A percentile compares a stretch with the other conserved stretches of the same genome.
Evolutionary conservation across 2,797 vertebrate species (phyloP).

Genomic region (Pelodytes ibericus): DNA sequence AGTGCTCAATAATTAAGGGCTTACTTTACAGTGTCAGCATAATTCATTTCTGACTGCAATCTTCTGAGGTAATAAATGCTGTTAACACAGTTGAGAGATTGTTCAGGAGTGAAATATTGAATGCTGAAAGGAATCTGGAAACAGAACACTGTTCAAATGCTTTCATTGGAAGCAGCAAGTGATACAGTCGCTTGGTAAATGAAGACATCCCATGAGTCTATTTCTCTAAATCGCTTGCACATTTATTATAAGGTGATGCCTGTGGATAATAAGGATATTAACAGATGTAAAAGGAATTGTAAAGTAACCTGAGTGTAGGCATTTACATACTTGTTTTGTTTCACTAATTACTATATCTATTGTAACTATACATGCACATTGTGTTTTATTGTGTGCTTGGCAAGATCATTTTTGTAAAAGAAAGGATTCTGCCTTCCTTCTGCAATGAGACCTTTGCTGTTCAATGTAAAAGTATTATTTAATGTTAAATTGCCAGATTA

Average conservation of each 20-base stretch:
- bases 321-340: neutral
- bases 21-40: conserved; percentile 32
- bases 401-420: no score
- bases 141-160: conserved; percentile 7
- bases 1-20: conserved; percentile 38
- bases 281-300: neutral
- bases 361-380: no score
- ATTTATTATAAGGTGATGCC: conserved; percentile 11
- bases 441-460: no score
- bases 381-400: no score
- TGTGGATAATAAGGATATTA: conserved; percentile 21
- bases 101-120: conserved; percentile 31
- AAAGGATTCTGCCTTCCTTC: no score
- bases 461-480: no score
- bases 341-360: neutral
- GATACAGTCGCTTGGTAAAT: conserved; percentile 5
- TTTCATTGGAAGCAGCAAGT: conserved; percentile 1
- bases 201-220: neutral
- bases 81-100: conserved; percentile 37
- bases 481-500: no score
- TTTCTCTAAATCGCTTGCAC: conserved; percentile 13
- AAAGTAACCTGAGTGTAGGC: conserved; percentile 6
- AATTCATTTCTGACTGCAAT: conserved; percentile 34
- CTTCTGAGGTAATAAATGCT: conserved; percentile 40
- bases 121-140: conserved; percentile 24